Evolutionary conservation across 2,113 vertebrate genomes (phyloP).

Genomic region (Toxotes jaculatrix): DNA sequence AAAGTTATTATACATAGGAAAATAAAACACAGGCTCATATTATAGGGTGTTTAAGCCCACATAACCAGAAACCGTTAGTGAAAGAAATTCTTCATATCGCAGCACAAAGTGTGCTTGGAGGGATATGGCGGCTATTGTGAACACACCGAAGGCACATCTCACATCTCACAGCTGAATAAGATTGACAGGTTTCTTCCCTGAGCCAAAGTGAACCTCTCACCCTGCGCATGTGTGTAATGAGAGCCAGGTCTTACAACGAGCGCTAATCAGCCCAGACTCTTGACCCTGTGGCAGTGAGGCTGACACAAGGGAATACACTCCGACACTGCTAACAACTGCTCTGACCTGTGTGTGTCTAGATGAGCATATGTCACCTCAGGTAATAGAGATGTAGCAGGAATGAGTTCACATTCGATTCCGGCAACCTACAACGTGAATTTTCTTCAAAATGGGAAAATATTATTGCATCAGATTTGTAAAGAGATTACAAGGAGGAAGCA

Average conservation of each 20-base stretch:
- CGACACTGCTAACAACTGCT: constrained; percentile 51
- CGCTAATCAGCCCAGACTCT: constrained; percentile 76
- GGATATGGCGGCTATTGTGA: not conserved
- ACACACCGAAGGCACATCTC: constrained; percentile 42
- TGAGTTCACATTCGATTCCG: constrained; percentile 19
- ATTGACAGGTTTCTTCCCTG: constrained; percentile 78
- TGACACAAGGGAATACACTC: constrained; percentile 51
- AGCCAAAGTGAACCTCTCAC: constrained; percentile 70
- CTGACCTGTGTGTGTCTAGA: constrained; percentile 28
- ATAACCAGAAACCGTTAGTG: constrained; percentile 13
- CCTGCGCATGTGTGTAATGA: constrained; percentile 75
- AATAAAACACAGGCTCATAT: not conserved
- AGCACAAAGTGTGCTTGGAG: constrained; percentile 25
- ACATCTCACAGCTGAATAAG: constrained; percentile 54
- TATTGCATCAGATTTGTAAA: not conserved
- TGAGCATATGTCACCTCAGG: constrained; percentile 36
- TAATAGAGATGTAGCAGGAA: constrained; percentile 14
- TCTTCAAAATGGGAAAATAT: not conserved
- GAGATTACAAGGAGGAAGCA: not conserved
- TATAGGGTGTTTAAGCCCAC: not conserved
- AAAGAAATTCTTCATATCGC: not conserved
- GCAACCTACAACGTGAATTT: not conserved
- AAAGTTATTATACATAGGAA: not conserved
- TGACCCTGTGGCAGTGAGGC: constrained; percentile 66
- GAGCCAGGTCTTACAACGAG: constrained; percentile 70